Conservation (phyloP, 30 jellyfish, hydroid and myxozoan genomes). For the Aurelia aurita complex sp. Pacific region DNA sequence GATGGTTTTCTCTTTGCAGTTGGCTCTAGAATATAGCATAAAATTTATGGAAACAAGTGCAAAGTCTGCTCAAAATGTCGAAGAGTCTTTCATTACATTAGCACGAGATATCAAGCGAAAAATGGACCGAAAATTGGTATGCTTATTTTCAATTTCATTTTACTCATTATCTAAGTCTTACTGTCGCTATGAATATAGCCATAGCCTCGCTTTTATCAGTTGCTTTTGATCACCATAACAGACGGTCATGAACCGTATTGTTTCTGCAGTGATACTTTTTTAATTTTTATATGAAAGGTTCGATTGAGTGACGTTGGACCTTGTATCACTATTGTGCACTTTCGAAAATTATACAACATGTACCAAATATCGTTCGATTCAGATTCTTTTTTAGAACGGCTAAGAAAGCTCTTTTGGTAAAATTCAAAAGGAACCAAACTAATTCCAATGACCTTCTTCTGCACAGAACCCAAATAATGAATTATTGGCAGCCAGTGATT, state of each 20-base stretch:
- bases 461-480: not conserved
- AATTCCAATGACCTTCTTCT: not conserved
- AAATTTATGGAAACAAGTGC: constrained; percentile 96
- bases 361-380: too few relatives aligned
- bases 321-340: too few relatives aligned
- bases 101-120: constrained; percentile 84
- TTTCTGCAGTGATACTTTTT: too few relatives aligned
- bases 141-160: not conserved
- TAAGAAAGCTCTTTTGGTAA: too few relatives aligned
- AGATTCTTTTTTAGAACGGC: too few relatives aligned
- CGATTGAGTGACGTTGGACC: too few relatives aligned
- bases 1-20: constrained; percentile 4
- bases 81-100: constrained; percentile 78
- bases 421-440: too few relatives aligned
- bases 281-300: not conserved
- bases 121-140: constrained; percentile 87
- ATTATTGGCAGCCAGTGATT: too few relatives aligned
- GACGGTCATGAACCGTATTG: too few relatives aligned
- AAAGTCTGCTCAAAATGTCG: constrained; percentile 77
- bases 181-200: not conserved
- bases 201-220: too few relatives aligned
- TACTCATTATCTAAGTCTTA: not conserved
- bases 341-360: too few relatives aligned
- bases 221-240: too few relatives aligned
- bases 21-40: constrained; percentile 65